Base-by-base conservation (phyloP, 2,113 vertebrate genomes). In the Odocoileus hemionus region DNA sequence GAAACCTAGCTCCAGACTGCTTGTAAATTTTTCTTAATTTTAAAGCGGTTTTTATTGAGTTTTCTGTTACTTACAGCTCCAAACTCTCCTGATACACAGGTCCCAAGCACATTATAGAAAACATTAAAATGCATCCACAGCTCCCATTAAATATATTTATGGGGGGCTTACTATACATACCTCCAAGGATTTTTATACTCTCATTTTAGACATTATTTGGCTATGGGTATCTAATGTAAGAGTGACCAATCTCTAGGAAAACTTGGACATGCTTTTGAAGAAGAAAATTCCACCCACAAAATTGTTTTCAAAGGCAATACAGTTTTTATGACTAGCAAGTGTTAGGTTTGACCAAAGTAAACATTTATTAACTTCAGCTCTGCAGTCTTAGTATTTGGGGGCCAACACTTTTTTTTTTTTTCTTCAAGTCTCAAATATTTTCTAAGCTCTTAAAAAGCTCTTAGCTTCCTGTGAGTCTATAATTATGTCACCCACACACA, bases 371-470 rank as follows among this genome's bases (percentile, higher is more conserved):
- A 74, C 70, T 85, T 90, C 89, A 94, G 52, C 30, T 87, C 60
- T 85, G 26, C 64, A 45, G 54, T 93, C 39, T 85, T 26, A 61
- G 61, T n/a, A 45, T 60, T 96, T 93, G 47, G 61, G 55, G 79
- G 26, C 61, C 82, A 93, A 50, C 43, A 5, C 26, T 3, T 39
- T 79, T 60, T 93, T 83, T 83, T 39, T 61, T 95, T 90, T 30
- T 3, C 50, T 78, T 82, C 83, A n/a, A 43, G 26, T 55, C 28
- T 58, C 95, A 95, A 90, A 95, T 94, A 83, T 89, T 96, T 91
- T 80, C 64, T 74, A 60, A 94, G 90, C 33, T 97, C 43, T 94
- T 85, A 91, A 95, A 94, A 88, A 90, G 23, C 45, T 58, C 83
- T 97, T 87, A 52, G 57, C 78, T 95, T 60, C 64, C 64, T 36